Percentiles rank a stretch among this genome's conserved stretches.
Evolutionary conservation across 2,797 vertebrate genomes (phyloP).

Genomic region (Pygocentrus nattereri): DNA sequence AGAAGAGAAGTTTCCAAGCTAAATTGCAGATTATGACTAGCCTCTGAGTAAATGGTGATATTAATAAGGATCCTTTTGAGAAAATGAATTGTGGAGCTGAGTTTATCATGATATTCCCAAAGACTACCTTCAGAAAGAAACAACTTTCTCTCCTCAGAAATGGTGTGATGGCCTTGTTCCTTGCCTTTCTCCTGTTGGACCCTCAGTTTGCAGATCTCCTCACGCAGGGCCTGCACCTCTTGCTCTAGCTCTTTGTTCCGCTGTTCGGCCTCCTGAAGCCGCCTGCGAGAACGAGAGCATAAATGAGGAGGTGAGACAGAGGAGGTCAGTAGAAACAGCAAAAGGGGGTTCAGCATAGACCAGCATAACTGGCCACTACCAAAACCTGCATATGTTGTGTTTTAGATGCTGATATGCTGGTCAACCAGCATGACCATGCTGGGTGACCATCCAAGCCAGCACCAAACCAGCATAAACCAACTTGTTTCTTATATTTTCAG

Average conservation of each 20-base stretch:
- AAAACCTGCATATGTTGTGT: too few species aligned
- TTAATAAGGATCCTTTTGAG: not conserved
- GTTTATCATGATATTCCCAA: not conserved
- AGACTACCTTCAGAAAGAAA: not conserved
- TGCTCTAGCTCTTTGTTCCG: conserved; percentile 79
- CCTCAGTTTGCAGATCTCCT: conserved; percentile 72
- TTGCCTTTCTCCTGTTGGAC: conserved; percentile 71
- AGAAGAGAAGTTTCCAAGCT: not conserved
- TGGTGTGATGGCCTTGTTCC: conserved; percentile 35
- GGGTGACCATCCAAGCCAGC: too few species aligned
- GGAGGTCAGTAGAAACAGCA: not conserved
- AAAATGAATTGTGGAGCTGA: not conserved
- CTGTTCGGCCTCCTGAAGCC: conserved; percentile 75
- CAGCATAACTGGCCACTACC: too few species aligned
- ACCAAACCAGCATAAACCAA: too few species aligned
- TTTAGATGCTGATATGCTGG: too few species aligned
- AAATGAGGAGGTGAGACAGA: not conserved
- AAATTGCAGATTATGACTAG: not conserved
- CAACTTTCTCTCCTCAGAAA: not conserved
- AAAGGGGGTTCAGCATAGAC: too few species aligned
- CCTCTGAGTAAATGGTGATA: not conserved
- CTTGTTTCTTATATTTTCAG: too few species aligned
- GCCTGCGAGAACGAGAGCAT: conserved; percentile 65
- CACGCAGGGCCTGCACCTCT: conserved; percentile 74
- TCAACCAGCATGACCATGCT: too few species aligned